phyloP scores from a whole-genome alignment of 2,888 invertebrate genomes.

The Volucella bombylans region DNA sequence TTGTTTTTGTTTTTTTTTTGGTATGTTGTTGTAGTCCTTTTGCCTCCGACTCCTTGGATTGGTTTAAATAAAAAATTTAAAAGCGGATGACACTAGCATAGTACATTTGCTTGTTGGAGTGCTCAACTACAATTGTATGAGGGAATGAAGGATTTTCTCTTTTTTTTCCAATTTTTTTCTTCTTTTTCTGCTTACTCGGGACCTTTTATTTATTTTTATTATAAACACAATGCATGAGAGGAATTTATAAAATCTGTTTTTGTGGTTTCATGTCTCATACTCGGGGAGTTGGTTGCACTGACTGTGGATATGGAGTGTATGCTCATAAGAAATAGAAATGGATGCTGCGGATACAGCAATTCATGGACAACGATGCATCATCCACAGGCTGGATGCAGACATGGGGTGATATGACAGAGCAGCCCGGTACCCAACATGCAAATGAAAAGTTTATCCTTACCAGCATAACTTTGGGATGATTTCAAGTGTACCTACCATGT shows the following conservation, averaged over 20 bases:
- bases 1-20: constrained; percentile 1
- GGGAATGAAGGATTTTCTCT: constrained; percentile 51
- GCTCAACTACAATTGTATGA: constrained; percentile 35
- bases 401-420: constrained; percentile 17
- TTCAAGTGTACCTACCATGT: constrained; percentile 59
- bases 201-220: constrained; percentile 50
- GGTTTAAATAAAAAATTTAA: constrained; percentile 56
- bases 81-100: constrained; percentile 67
- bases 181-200: constrained; percentile 13
- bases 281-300: not conserved
- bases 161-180: constrained; percentile 2
- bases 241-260: constrained; percentile 73
- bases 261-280: constrained; percentile 66
- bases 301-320: constrained; percentile 9
- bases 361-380: constrained; percentile 60
- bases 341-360: constrained; percentile 49
- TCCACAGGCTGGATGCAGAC: constrained; percentile 39
- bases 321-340: constrained; percentile 55
- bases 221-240: constrained; percentile 71
- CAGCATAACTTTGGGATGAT: constrained; percentile 67
- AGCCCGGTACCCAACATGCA: constrained; percentile 59
- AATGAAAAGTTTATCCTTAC: constrained; percentile 73
- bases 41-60: constrained; percentile 59
- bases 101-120: constrained; percentile 28
- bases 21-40: not conserved